Evolutionary conservation across 2,888 invertebrate species (phyloP).

Genomic region (Beris chalybata): DNA sequence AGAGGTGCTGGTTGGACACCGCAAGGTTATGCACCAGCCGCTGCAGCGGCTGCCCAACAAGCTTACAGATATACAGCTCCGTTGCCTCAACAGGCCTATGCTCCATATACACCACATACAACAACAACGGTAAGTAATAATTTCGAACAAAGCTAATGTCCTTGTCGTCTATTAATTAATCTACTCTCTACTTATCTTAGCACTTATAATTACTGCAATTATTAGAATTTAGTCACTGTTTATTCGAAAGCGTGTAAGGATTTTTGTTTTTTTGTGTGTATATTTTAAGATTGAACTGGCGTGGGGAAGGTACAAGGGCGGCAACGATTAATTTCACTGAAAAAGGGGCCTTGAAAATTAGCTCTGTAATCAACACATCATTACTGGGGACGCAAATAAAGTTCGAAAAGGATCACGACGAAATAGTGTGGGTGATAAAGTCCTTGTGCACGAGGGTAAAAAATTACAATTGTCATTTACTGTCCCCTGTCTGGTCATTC

Average conservation of each 20-base stretch:
- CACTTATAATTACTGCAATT: slow-evolving; percentile 12
- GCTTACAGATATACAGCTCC: slow-evolving; percentile 57
- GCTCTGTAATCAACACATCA: slow-evolving; percentile 22
- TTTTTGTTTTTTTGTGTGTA: no score
- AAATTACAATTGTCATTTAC: no score
- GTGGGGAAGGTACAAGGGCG: background rate
- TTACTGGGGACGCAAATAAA: background rate
- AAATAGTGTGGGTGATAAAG: no score
- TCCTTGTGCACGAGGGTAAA: no score
- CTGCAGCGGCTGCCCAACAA: slow-evolving; percentile 53
- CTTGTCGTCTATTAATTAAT: background rate
- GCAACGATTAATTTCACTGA: background rate
- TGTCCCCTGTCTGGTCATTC: no score
- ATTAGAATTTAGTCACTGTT: slow-evolving; percentile 8
- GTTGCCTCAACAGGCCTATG: slow-evolving; percentile 56
- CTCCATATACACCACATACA: slow-evolving; percentile 57
- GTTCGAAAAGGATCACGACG: no score
- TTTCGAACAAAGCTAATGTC: background rate
- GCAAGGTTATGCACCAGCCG: slow-evolving; percentile 56
- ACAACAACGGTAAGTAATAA: slow-evolving; percentile 54
- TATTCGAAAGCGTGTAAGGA: background rate
- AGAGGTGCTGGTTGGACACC: slow-evolving; percentile 57
- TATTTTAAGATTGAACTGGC: no score
- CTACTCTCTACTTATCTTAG: background rate
- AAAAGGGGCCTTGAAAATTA: slow-evolving; percentile 11